Evolutionary conservation across 2,113 vertebrate species (phyloP).

Genomic region (Balaenoptera acutorostrata): DNA sequence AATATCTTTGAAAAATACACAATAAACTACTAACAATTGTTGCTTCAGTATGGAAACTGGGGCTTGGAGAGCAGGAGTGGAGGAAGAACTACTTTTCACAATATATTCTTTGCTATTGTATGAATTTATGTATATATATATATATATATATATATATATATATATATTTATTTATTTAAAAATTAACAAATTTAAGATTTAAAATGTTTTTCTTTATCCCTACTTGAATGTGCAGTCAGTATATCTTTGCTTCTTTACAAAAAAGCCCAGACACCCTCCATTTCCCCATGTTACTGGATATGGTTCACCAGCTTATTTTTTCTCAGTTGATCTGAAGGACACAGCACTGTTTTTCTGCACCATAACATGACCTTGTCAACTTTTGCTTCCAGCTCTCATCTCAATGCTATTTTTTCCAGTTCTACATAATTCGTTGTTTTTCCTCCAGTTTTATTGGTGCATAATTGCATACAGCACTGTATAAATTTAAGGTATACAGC

Average conservation of each 20-base stretch:
- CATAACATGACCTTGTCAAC: neutral
- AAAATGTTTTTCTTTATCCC: neutral
- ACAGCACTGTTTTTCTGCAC: neutral
- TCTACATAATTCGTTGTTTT: neutral
- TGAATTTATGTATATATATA: neutral
- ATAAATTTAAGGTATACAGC: too few species aligned
- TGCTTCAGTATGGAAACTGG: neutral
- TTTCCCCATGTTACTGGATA: too few species aligned
- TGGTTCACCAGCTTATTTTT: rapidly evolving
- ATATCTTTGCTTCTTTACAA: neutral
- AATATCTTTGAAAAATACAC: neutral
- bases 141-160: neutral
- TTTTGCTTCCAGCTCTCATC: neutral
- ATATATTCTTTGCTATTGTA: neutral
- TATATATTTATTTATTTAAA: neutral
- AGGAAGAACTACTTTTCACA: neutral
- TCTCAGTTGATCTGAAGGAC: neutral
- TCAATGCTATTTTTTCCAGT: neutral
- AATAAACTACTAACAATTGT: neutral
- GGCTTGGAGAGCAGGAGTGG: neutral
- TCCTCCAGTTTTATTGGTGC: neutral
- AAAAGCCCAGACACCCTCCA: neutral
- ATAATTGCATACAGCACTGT: neutral
- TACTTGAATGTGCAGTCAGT: neutral
- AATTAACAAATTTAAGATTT: neutral